Evolutionary conservation across 2,113 vertebrate genomes (phyloP).

Genomic region (Hyperopisus bebe): DNA sequence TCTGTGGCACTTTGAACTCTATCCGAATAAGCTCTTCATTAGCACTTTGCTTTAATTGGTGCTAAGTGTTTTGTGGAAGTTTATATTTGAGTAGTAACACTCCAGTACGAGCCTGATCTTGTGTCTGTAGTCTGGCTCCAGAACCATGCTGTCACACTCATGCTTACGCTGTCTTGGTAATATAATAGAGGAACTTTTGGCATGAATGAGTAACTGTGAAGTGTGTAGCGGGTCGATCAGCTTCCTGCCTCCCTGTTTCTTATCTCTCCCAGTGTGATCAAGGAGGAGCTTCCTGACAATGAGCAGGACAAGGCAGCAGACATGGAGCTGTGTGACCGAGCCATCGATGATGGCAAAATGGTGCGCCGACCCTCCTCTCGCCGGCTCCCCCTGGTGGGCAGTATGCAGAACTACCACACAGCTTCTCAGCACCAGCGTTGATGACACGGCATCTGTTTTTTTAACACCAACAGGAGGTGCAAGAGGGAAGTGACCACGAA

Average conservation of each 20-base stretch:
- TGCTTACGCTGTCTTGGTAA: neutral
- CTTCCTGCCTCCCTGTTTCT: neutral
- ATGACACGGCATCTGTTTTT: neutral
- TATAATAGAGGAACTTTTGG: neutral
- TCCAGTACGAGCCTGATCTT: neutral
- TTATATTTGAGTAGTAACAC: neutral
- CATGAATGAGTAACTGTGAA: neutral
- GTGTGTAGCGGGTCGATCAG: neutral
- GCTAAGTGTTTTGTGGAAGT: neutral
- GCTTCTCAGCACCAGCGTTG: neutral
- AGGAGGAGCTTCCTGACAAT: conserved; percentile 76
- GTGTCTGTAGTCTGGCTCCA: neutral
- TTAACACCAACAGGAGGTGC: conserved; percentile 47
- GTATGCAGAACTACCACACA: neutral
- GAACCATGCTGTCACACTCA: neutral
- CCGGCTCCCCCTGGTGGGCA: neutral
- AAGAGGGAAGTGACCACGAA: conserved; percentile 85
- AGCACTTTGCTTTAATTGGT: neutral
- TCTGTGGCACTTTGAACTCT: neutral
- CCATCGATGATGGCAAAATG: conserved; percentile 63
- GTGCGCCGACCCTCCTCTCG: conserved; percentile 38
- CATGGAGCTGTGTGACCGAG: conserved; percentile 62
- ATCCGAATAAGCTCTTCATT: neutral
- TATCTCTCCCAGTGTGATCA: conserved; percentile 59
- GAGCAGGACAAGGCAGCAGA: conserved; percentile 76